Conservation (phyloP, 2,888 invertebrate species). For the Tethea ocularis region DNA sequence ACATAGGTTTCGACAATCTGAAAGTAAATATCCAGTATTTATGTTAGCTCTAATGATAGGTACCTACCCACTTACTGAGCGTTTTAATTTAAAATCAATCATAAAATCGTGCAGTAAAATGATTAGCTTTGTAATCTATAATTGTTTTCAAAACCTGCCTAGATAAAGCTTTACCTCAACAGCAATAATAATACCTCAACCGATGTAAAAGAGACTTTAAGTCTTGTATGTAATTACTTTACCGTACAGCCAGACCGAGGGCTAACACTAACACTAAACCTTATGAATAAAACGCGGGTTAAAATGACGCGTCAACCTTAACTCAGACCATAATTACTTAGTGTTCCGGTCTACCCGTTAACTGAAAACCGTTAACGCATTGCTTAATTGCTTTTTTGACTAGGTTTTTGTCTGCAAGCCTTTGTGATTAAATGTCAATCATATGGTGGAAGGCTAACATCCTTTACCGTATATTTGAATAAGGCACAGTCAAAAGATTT, state of each 20-base stretch:
- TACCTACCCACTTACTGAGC: neutral
- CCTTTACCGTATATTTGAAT: neutral
- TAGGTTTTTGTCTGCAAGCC: slow-evolving; percentile 22
- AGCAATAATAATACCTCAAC: neutral
- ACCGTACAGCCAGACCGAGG: slow-evolving; percentile 35
- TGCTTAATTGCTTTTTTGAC: slow-evolving; percentile 43
- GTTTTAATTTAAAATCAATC: neutral
- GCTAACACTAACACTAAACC: slow-evolving; percentile 45
- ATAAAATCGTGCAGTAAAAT: neutral
- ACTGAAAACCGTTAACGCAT: slow-evolving; percentile 47
- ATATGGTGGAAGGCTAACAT: slow-evolving; percentile 22
- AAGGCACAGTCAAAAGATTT: neutral
- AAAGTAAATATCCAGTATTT: neutral
- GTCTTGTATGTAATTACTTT: slow-evolving; percentile 35
- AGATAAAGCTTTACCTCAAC: neutral
- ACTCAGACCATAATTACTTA: slow-evolving; percentile 51
- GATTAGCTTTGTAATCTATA: neutral
- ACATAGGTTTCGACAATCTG: too few relatives aligned
- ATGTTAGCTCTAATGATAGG: neutral
- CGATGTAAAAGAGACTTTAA: slow-evolving; percentile 10
- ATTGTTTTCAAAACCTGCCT: neutral
- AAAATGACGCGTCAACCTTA: slow-evolving; percentile 50
- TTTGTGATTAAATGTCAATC: slow-evolving; percentile 31
- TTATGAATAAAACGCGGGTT: slow-evolving; percentile 46
- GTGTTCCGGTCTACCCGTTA: slow-evolving; percentile 61